Evolutionary conservation across 1,140 invertebrate genomes (phyloP), one percentile per base, ranked within the genome.

Genomic region (Magallana angulata): DNA sequence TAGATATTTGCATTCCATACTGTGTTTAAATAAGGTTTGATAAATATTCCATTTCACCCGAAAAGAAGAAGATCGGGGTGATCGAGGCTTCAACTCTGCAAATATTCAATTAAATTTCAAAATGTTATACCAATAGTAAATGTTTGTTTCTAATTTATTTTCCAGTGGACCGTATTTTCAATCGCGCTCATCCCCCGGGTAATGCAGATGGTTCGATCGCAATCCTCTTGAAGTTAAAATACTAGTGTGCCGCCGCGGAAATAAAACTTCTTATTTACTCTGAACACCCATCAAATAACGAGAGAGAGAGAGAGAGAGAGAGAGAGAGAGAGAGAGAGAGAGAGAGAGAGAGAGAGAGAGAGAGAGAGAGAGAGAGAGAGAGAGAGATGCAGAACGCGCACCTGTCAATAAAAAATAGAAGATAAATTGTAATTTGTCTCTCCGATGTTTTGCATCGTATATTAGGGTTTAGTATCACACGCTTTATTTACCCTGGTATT

Each of bases 101-200:
- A 64, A 76, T 11, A 30, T 76, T 76, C 68, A 76, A 76, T 76
- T 36, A 30, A 76, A 76, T 76, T 76, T 76, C 68, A 76, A 76
- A 11, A 76, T 36, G 14, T 62, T 76, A 30, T 76, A 76, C 11
- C 24, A 76, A 76, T 30, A 30, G 68, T 30, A 76, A 24, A 36
- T 76, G 68, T 76, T 76, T 76, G 68, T 76, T 76, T 76, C 68
- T 76, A 76, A 36, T 76, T 76, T 76, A 76, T 76, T 76, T 30
- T 76, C 12, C 68, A 76, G 68, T 76, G 30, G 24, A 24, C 36
- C 24, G 36, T 76, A 30, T 11, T 76, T 30, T 76, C 24, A 24
- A 76, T 30, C 36, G 30, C 24, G 8, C 14, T 76, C 68, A 24
- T 76, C 68, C 68, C 24, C 12, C 8, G 14, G 68, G 24, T 30